phyloP scores from a whole-genome alignment of 2,113 vertebrate species.

The Malurus melanocephalus region DNA sequence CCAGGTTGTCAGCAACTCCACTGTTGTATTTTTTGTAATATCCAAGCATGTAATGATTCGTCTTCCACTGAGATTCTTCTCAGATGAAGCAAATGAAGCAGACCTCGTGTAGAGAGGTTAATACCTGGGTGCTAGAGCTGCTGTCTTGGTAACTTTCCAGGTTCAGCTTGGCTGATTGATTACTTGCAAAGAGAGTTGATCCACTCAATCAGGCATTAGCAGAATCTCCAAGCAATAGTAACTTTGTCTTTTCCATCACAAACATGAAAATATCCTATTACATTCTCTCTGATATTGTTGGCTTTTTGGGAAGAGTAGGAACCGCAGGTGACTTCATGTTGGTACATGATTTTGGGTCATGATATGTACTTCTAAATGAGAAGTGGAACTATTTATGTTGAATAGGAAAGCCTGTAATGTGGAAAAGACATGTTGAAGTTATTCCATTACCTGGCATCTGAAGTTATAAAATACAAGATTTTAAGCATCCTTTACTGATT shows the following conservation, averaged over 20 bases:
- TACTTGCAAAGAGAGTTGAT: not conserved
- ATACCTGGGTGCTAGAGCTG: not conserved
- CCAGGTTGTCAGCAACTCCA: not conserved
- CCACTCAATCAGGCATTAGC: not conserved
- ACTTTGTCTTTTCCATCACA: not conserved
- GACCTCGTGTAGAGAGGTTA: not conserved
- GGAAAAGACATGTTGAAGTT: not conserved
- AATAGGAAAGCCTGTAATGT: not conserved
- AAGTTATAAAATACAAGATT: not conserved
- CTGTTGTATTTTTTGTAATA: not conserved
- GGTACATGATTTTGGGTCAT: not conserved
- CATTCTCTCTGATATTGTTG: not conserved
- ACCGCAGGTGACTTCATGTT: rapidly evolving
- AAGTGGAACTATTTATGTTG: not conserved
- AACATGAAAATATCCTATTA: not conserved
- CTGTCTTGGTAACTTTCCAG: not conserved
- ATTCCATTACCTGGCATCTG: not conserved
- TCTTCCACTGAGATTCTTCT: not conserved
- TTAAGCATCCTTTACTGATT: not conserved
- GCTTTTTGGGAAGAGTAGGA: not conserved
- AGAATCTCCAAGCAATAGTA: not conserved
- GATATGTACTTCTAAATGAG: not conserved
- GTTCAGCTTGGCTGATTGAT: not conserved
- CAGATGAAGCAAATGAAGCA: not conserved
- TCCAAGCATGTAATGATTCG: not conserved